Conservation (phyloP, 2,888 invertebrate genomes). For the Hirtodrosophila confusa region DNA sequence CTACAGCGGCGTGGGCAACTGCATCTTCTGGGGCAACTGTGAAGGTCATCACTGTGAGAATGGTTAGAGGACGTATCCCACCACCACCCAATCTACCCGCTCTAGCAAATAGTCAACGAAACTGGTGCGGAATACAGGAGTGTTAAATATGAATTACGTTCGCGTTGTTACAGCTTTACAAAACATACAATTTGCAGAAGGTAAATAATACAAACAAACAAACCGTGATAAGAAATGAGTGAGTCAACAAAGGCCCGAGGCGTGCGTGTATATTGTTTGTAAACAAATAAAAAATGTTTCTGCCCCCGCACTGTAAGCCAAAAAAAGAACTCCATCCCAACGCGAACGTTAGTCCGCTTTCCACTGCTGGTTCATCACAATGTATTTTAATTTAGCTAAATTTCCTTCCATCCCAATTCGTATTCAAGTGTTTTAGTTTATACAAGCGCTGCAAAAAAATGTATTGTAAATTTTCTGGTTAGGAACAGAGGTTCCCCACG, state of each 20-base stretch:
- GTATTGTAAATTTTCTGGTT: conserved; percentile 56
- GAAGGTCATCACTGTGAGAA: conserved; percentile 88
- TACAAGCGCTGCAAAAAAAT: conserved; percentile 30
- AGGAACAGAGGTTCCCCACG: neutral
- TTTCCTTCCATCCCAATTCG: conserved; percentile 9
- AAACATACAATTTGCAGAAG: conserved; percentile 48
- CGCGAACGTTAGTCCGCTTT: conserved; percentile 27
- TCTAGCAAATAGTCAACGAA: conserved; percentile 36
- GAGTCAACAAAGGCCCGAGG: conserved; percentile 52
- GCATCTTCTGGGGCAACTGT: conserved; percentile 95
- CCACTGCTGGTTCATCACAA: conserved; percentile 16
- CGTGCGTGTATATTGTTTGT: conserved; percentile 11
- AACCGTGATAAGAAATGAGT: conserved; percentile 70
- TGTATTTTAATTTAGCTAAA: conserved; percentile 43
- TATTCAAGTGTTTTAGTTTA: conserved; percentile 19
- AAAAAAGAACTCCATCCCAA: conserved; percentile 41
- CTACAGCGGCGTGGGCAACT: conserved; percentile 97
- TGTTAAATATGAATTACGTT: conserved; percentile 44
- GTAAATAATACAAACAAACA: conserved; percentile 31
- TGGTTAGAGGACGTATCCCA: conserved; percentile 67
- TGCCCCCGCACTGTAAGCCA: conserved; percentile 18
- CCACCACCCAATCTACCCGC: conserved; percentile 5
- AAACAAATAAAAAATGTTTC: conserved; percentile 13
- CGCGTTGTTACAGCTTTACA: conserved; percentile 59
- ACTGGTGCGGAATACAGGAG: conserved; percentile 15